Evolutionary conservation across 2,797 vertebrate genomes (phyloP).

Genomic region (Brotula barbata): DNA sequence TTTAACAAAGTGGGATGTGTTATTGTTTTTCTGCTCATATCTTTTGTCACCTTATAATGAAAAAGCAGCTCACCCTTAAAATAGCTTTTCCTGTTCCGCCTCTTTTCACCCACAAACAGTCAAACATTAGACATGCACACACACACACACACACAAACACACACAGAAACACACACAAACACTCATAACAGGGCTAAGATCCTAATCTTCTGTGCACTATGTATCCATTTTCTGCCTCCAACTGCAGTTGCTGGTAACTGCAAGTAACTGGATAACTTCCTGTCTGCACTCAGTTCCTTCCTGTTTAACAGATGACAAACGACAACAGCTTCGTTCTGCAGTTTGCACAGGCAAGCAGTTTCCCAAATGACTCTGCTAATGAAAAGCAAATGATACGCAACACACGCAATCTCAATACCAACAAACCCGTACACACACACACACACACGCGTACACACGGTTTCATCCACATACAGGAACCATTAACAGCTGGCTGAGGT

Average conservation of each 20-base stretch:
- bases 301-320: slow-evolving; percentile 53
- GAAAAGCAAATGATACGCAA: slow-evolving; percentile 54
- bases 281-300: slow-evolving; percentile 30
- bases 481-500: slow-evolving; percentile 49
- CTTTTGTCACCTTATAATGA: slow-evolving; percentile 39
- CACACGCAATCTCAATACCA: slow-evolving; percentile 28
- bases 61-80: slow-evolving; percentile 32
- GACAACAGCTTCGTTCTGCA: slow-evolving; percentile 25
- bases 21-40: slow-evolving; percentile 34
- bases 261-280: slow-evolving; percentile 46
- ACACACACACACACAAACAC: slow-evolving; percentile 1
- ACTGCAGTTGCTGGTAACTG: slow-evolving; percentile 22
- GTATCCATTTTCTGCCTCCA: slow-evolving; percentile 50
- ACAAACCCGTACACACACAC: slow-evolving; percentile 4
- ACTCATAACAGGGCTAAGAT: slow-evolving; percentile 22
- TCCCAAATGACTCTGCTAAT: slow-evolving; percentile 56
- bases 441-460: slow-evolving; percentile 7
- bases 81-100: slow-evolving; percentile 43
- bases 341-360: slow-evolving; percentile 37
- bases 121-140: neutral
- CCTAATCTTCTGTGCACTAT: slow-evolving; percentile 44
- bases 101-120: slow-evolving; percentile 6
- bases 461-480: slow-evolving; percentile 45
- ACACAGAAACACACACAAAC: no score
- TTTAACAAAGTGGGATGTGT: slow-evolving; percentile 11